Percentiles rank a stretch among this genome's conserved stretches.
These are phyloP conservation scores for Ascaphus truei DNA, from an alignment of 2,113 vertebrate species.

Conservation along the genomic window DNA sequence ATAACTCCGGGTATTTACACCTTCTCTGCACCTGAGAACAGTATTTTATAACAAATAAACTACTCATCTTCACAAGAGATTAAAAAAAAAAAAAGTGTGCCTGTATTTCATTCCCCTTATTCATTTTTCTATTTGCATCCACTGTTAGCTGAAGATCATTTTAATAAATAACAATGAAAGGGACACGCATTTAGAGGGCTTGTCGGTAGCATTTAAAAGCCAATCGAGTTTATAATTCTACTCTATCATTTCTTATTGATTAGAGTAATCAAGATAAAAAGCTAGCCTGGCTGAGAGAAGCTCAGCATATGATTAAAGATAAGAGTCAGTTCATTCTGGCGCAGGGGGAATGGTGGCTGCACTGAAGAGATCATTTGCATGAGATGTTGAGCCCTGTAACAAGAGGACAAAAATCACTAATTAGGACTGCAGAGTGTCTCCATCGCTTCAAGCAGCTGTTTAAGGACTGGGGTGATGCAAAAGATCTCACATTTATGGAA, in stretches of 20 bases:
- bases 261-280: slow-evolving; percentile 85
- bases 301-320: slow-evolving; percentile 83
- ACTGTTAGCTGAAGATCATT: slow-evolving; percentile 61
- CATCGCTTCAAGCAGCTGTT: slow-evolving; percentile 77
- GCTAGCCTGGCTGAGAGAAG: slow-evolving; percentile 75
- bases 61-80: neutral
- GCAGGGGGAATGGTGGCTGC: slow-evolving; percentile 73
- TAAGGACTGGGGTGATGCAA: slow-evolving; percentile 58
- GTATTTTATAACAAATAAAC: neutral
- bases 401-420: slow-evolving; percentile 97
- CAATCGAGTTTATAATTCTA: slow-evolving; percentile 81
- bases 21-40: no score
- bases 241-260: slow-evolving; percentile 84
- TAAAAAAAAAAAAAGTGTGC: slow-evolving; percentile 32
- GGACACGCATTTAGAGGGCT: slow-evolving; percentile 66
- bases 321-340: slow-evolving; percentile 87
- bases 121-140: slow-evolving; percentile 54
- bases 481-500: slow-evolving; percentile 60
- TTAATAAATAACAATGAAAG: slow-evolving; percentile 73
- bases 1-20: neutral
- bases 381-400: slow-evolving; percentile 80
- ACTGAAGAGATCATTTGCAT: slow-evolving; percentile 92
- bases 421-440: slow-evolving; percentile 82
- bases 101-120: slow-evolving; percentile 37
- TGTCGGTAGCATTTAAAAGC: slow-evolving; percentile 73